Evolutionary conservation across 1,140 invertebrate genomes (phyloP), one percentile per base, ranked within the genome.

Genomic region (Mamestra configurata): DNA sequence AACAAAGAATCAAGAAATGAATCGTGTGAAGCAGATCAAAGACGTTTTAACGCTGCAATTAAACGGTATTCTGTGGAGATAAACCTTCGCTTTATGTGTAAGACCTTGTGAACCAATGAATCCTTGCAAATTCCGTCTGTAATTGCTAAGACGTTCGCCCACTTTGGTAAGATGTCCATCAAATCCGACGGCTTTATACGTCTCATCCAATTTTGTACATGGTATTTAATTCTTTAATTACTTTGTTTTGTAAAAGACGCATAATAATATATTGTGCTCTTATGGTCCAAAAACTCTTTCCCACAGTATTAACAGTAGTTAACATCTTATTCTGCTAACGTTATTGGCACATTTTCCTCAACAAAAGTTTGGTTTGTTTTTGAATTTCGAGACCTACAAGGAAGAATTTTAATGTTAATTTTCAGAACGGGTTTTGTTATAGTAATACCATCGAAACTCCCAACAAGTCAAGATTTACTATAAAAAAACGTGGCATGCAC

Each of bases 91-190:
- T 53, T 72, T 70, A 70, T 72, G 49, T 53, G 46, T 43, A 64
- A 72, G 79, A 70, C 75, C 79, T 81, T 81, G 79, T 35, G 31
- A 49, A 77, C 57, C 73, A 81, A 81, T 81, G 77, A 80, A 83
- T 66, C 73, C 70, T 72, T 55, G 72, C 55, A 43, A 61, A 61
- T 76, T 49, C 40, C 71, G 40, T 22, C 18, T 55, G 68, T 66
- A 51, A 55, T 72, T 72, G 31, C 22, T 20, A 51, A 46, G 8
- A 22, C 46, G 15, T n/a, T 24, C 46, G 31, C n/a, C 46, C 27
- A 22, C 70, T 53, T 55, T 70, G 66, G 22, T 22, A 18, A 66
- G 31, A 37, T 24, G 24, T 37, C 27, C 13, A 66, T 40, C 35
- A 40, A 13, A n/a, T 15, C n/a, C n/a, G n/a, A n/a, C 61, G 61